Evolutionary conservation across 2,797 vertebrate genomes (phyloP).

Genomic region (Masticophis lateralis): DNA sequence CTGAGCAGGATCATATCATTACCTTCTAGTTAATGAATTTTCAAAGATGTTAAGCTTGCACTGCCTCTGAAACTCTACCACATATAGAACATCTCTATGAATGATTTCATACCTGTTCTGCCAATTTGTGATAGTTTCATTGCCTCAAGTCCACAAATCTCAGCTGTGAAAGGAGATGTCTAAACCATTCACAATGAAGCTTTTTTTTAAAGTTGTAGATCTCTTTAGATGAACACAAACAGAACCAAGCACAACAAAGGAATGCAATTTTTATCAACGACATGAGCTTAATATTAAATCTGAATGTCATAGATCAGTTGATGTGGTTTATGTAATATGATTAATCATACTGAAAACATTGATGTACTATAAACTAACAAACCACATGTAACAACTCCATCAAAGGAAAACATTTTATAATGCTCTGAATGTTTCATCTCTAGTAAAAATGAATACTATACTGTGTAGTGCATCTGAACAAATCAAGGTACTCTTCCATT

Average conservation of each 20-base stretch:
- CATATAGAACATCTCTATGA: neutral
- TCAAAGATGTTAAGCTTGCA: neutral
- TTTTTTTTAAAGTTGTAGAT: neutral
- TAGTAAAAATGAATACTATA: neutral
- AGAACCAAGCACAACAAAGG: neutral
- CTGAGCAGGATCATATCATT: neutral
- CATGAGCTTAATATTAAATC: neutral
- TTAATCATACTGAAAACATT: neutral
- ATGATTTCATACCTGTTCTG: neutral
- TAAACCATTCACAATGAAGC: neutral
- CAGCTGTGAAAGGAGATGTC: neutral
- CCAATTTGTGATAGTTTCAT: neutral
- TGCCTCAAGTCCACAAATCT: neutral
- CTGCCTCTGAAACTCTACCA: neutral
- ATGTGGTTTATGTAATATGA: neutral
- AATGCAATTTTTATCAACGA: neutral
- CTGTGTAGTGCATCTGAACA: neutral
- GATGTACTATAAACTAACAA: neutral
- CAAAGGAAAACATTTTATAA: neutral
- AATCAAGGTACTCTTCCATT: neutral
- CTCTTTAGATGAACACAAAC: neutral
- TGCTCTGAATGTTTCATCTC: neutral
- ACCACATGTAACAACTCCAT: neutral
- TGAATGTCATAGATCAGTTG: neutral
- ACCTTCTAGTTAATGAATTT: neutral